These are phyloP conservation scores for Zoanthus sociatus DNA, from an alignment of 92 coral and sea anemone species.

Conservation along the genomic window DNA sequence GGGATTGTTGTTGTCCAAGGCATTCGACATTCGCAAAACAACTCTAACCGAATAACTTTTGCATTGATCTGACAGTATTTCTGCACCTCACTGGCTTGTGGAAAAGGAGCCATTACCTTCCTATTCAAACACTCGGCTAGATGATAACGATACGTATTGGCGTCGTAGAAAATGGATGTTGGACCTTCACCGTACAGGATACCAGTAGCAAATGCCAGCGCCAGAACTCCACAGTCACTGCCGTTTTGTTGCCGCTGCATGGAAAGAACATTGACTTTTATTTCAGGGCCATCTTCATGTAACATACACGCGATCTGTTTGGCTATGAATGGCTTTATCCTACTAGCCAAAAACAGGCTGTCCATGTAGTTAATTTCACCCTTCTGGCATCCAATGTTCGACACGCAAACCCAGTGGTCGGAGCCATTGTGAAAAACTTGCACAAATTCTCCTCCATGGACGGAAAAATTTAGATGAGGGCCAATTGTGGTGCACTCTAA, in stretches of 20 bases:
- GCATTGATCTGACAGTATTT: neutral
- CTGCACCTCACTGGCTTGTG: slow-evolving; percentile 17
- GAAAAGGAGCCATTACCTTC: slow-evolving; percentile 25
- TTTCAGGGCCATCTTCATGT: slow-evolving; percentile 28
- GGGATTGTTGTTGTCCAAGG: slow-evolving; percentile 6
- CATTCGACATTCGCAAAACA: slow-evolving; percentile 8
- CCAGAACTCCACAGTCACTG: slow-evolving; percentile 74
- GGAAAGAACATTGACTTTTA: slow-evolving; percentile 37
- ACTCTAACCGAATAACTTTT: neutral
- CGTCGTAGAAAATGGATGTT: neutral
- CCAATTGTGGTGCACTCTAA: slow-evolving; percentile 37
- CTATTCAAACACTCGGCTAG: slow-evolving; percentile 27
- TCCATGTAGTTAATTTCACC: slow-evolving; percentile 54
- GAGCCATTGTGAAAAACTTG: slow-evolving; percentile 66
- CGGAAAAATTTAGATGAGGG: slow-evolving; percentile 30
- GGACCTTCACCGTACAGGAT: slow-evolving; percentile 55
- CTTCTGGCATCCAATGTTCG: slow-evolving; percentile 45
- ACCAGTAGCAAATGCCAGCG: slow-evolving; percentile 62
- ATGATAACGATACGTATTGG: slow-evolving; percentile 25
- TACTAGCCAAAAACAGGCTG: slow-evolving; percentile 39
- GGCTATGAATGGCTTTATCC: slow-evolving; percentile 22
- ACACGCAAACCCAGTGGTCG: slow-evolving; percentile 65
- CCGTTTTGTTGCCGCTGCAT: slow-evolving; percentile 66
- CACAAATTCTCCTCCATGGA: slow-evolving; percentile 53
- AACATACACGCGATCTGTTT: slow-evolving; percentile 56